These are phyloP conservation scores for Maniola jurtina DNA, from an alignment of 1,140 invertebrate genomes.

Conservation along the genomic window DNA sequence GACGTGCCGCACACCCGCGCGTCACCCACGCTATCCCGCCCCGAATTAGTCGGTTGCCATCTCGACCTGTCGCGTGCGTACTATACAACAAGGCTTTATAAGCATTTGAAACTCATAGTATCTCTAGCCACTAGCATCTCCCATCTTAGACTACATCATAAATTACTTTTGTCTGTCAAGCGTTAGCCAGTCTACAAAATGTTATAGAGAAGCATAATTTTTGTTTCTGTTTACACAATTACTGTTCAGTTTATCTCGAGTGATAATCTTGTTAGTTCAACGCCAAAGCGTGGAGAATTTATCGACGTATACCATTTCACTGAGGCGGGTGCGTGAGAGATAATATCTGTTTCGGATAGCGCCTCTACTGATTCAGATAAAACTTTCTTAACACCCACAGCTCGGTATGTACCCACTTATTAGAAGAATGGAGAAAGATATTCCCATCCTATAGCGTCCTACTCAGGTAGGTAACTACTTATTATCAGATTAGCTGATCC, in stretches of 20 bases:
- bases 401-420: too few relatives aligned
- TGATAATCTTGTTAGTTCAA: conserved; percentile 11
- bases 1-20: too few relatives aligned
- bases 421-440: too few relatives aligned
- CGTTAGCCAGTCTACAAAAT: not conserved
- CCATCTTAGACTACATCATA: not conserved
- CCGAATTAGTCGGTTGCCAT: too few relatives aligned
- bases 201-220: not conserved
- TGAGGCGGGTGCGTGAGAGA: conserved; percentile 21
- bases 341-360: conserved; percentile 1
- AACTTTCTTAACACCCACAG: not conserved
- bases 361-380: conserved; percentile 8
- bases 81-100: too few relatives aligned
- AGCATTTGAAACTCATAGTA: too few relatives aligned
- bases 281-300: conserved; percentile 14
- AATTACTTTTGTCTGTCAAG: not conserved
- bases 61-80: too few relatives aligned
- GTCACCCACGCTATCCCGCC: too few relatives aligned
- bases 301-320: conserved; percentile 22
- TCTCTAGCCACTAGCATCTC: too few relatives aligned
- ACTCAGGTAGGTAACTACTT: too few relatives aligned
- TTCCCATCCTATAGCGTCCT: too few relatives aligned
- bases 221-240: conserved; percentile 10
- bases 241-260: not conserved
- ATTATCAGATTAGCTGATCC: too few relatives aligned